phyloP scores from a whole-genome alignment of 2,113 vertebrate species.

The Caranx melampygus region DNA sequence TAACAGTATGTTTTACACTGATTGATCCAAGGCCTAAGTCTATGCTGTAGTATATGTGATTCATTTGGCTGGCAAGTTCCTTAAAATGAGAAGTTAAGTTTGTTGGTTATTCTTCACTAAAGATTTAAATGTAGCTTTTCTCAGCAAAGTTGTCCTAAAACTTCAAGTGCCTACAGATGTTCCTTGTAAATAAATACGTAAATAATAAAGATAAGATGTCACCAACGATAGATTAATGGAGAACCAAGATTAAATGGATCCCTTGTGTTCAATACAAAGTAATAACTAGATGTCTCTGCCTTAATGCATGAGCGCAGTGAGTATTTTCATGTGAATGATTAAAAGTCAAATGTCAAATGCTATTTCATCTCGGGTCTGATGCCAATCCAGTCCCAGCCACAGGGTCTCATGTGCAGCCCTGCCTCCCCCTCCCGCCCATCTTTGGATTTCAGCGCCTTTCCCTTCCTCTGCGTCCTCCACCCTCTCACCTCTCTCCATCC shows the following conservation, averaged over 20 bases:
- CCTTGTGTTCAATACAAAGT: background rate
- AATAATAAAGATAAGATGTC: background rate
- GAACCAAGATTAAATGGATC: background rate
- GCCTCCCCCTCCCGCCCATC: conserved; percentile 20
- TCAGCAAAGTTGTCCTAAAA: background rate
- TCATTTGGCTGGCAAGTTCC: background rate
- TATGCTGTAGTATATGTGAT: background rate
- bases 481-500: conserved; percentile 86
- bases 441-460: conserved; percentile 71
- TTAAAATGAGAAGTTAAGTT: background rate
- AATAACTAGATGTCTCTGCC: background rate
- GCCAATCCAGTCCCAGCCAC: conserved; percentile 24
- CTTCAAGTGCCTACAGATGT: background rate
- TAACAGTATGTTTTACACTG: background rate
- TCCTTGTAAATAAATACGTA: background rate
- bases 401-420: conserved; percentile 7
- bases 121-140: background rate
- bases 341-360: conserved; percentile 40
- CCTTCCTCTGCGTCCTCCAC: conserved; percentile 74
- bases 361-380: conserved; percentile 65
- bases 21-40: background rate
- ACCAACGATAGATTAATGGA: background rate
- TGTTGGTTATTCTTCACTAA: background rate
- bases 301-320: background rate
- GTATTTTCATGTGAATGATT: background rate